Evolutionary conservation across 1,140 invertebrate genomes (phyloP).

Genomic region (Adoxophyes honmai): DNA sequence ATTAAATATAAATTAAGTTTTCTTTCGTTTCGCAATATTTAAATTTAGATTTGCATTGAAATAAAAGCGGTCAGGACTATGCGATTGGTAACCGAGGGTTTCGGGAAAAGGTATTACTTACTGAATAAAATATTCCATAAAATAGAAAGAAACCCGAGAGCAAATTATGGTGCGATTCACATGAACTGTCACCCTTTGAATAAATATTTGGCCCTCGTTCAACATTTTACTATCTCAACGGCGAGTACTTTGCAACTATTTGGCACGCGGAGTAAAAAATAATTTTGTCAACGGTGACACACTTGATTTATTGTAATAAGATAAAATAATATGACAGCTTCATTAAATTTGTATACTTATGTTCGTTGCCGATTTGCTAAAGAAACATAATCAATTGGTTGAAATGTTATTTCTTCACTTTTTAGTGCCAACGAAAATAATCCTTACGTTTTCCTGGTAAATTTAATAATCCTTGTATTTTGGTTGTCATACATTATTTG

Average conservation of each 20-base stretch:
- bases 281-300: neutral
- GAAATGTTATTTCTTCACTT: no score
- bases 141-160: neutral
- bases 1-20: conserved; percentile 5
- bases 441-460: no score
- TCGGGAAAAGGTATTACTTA: neutral
- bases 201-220: conserved; percentile 15
- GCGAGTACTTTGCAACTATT: neutral
- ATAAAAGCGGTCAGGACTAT: neutral
- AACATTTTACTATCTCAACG: conserved; percentile 14
- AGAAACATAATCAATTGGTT: no score
- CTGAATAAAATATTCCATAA: neutral
- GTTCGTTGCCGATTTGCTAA: no score
- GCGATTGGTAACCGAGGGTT: neutral
- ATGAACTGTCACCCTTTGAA: conserved; percentile 4
- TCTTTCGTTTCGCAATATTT: no score
- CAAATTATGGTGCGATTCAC: conserved; percentile 8
- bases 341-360: no score
- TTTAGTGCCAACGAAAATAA: no score
- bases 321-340: neutral
- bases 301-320: conserved; percentile 7
- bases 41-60: no score
- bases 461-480: no score
- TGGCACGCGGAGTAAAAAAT: conserved; percentile 8
- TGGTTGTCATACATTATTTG: no score